These are phyloP conservation scores for Chaenogobius annularis DNA, from an alignment of 2,113 vertebrate genomes.

Conservation along the genomic window DNA sequence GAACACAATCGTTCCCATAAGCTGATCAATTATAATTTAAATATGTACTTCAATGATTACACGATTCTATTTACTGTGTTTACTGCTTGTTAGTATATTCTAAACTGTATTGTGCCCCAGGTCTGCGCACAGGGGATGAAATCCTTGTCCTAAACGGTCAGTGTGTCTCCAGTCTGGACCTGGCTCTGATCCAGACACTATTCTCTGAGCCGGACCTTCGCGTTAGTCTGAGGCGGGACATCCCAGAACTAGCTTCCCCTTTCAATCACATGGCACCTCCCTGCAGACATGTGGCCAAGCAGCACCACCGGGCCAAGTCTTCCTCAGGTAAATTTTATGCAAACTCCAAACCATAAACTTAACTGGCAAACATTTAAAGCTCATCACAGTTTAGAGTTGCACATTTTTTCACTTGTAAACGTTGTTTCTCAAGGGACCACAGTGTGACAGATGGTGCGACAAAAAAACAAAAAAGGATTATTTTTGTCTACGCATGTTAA, in stretches of 20 bases:
- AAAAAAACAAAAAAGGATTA: not conserved
- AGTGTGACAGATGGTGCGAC: conserved; percentile 30
- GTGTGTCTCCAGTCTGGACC: conserved; percentile 82
- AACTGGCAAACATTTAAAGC: not conserved
- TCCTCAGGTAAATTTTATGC: conserved; percentile 77
- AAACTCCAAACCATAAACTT: not conserved
- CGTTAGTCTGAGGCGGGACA: conserved; percentile 78
- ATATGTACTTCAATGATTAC: too few species aligned
- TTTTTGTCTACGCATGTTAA: not conserved
- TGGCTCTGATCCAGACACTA: conserved; percentile 85
- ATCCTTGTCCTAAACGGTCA: conserved; percentile 88
- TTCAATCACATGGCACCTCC: conserved; percentile 64
- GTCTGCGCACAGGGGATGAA: conserved; percentile 86
- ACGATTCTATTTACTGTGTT: not conserved
- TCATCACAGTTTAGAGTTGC: not conserved
- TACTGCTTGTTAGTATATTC: not conserved
- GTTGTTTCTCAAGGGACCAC: not conserved
- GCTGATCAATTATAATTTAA: too few species aligned
- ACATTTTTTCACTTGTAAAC: not conserved
- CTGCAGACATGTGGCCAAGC: conserved; percentile 77
- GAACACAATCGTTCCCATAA: not conserved
- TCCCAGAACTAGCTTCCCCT: conserved; percentile 48
- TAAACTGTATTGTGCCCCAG: conserved; percentile 55
- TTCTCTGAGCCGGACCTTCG: conserved; percentile 84
- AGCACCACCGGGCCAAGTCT: conserved; percentile 81